Evolutionary conservation across 2,888 invertebrate genomes (phyloP).

Genomic region (Xestobium rufovillosum): DNA sequence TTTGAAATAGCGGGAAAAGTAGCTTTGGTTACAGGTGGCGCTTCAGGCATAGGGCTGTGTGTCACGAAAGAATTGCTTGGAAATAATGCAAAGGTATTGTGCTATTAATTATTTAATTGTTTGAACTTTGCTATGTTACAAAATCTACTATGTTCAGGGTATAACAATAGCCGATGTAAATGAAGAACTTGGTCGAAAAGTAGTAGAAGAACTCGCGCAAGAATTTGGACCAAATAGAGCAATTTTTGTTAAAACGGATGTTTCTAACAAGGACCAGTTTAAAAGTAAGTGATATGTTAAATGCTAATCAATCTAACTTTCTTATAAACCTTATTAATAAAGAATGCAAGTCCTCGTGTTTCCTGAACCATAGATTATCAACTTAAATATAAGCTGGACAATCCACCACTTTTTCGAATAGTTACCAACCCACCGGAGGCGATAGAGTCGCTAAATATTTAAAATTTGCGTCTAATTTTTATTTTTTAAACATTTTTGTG

Average conservation of each 20-base stretch:
- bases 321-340: too few relatives aligned
- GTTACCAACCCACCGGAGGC: too few relatives aligned
- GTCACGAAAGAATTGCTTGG: conserved; percentile 22
- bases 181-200: conserved; percentile 47
- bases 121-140: not conserved
- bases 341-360: too few relatives aligned
- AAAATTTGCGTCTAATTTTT: too few relatives aligned
- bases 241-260: conserved; percentile 61
- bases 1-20: conserved; percentile 22
- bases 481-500: too few relatives aligned
- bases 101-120: too few relatives aligned
- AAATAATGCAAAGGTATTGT: conserved; percentile 23
- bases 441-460: too few relatives aligned
- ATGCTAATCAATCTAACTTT: too few relatives aligned
- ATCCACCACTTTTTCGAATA: too few relatives aligned
- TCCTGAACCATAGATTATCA: too few relatives aligned
- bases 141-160: conserved; percentile 19
- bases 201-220: conserved; percentile 51
- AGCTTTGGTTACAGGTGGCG: conserved; percentile 27
- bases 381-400: too few relatives aligned
- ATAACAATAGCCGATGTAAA: conserved; percentile 23
- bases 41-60: conserved; percentile 25
- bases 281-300: too few relatives aligned
- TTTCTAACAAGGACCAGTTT: conserved; percentile 63
- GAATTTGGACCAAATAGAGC: conserved; percentile 58